Conservation (phyloP, 2,797 vertebrate genomes). For the Morus bassanus region DNA sequence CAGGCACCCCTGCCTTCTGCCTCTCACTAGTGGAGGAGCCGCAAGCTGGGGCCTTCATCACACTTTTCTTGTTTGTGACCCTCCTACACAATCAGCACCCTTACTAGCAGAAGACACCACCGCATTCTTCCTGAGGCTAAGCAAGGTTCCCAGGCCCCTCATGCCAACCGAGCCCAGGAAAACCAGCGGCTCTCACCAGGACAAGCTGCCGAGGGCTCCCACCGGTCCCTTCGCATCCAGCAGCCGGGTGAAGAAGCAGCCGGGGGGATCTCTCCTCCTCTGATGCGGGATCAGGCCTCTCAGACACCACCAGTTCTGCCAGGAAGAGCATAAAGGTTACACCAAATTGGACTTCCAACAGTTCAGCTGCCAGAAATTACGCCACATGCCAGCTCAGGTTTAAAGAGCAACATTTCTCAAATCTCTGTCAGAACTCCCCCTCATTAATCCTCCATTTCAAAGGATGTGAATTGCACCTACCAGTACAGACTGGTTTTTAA, state of each 20-base stretch:
- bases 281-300: background rate
- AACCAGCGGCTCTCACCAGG: background rate
- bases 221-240: accelerated
- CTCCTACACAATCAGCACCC: background rate
- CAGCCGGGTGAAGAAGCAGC: background rate
- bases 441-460: background rate
- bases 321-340: background rate
- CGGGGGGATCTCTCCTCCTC: background rate
- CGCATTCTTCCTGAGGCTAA: background rate
- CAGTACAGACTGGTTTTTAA: background rate
- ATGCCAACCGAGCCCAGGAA: background rate
- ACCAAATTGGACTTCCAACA: background rate
- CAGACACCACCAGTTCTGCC: background rate
- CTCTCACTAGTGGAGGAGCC: accelerated
- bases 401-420: background rate
- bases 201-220: background rate
- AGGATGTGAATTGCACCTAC: background rate
- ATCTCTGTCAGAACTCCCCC: background rate
- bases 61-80: background rate
- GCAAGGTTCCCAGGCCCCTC: background rate
- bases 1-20: background rate
- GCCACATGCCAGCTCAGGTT: background rate
- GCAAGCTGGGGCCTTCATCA: accelerated
- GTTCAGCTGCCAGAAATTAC: background rate
- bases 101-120: background rate